These are phyloP conservation scores for Parnassius apollo DNA, from an alignment of 2,888 invertebrate species.

Conservation along the genomic window DNA sequence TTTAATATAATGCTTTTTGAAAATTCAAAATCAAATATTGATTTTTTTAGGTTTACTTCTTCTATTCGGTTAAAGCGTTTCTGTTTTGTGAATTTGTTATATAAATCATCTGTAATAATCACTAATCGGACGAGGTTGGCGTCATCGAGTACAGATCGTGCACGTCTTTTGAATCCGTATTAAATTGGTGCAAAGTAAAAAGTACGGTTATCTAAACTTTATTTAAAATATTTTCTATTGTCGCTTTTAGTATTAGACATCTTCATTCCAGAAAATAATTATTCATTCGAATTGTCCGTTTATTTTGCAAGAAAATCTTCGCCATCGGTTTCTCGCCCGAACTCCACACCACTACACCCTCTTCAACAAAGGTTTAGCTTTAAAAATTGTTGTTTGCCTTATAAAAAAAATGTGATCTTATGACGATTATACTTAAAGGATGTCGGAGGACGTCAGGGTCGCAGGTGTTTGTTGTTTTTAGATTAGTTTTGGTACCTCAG, in stretches of 20 bases:
- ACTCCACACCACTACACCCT: constrained; percentile 33
- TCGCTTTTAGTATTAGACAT: constrained; percentile 56
- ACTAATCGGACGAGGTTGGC: neutral
- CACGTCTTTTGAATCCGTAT: constrained; percentile 22
- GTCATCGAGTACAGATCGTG: neutral
- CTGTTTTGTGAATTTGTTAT: constrained; percentile 17
- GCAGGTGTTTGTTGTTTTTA: constrained; percentile 37
- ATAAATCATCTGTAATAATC: neutral
- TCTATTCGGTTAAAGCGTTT: constrained; percentile 18
- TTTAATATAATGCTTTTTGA: constrained; percentile 64
- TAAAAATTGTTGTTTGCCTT: constrained; percentile 81
- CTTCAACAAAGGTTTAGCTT: constrained; percentile 76
- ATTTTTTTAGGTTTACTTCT: constrained; percentile 10
- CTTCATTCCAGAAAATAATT: constrained; percentile 52
- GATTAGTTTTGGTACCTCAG: neutral
- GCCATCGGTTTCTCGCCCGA: constrained; percentile 60
- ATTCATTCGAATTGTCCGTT: constrained; percentile 35
- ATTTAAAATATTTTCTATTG: constrained; percentile 29
- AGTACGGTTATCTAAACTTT: constrained; percentile 27
- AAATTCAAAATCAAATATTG: constrained; percentile 22
- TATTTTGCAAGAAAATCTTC: constrained; percentile 36
- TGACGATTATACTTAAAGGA: constrained; percentile 76
- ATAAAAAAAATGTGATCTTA: constrained; percentile 79
- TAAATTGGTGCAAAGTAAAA: constrained; percentile 23
- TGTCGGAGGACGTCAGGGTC: constrained; percentile 54